Evolutionary conservation across 1,140 invertebrate species (phyloP).

Genomic region (Philotrypesis tridentata): DNA sequence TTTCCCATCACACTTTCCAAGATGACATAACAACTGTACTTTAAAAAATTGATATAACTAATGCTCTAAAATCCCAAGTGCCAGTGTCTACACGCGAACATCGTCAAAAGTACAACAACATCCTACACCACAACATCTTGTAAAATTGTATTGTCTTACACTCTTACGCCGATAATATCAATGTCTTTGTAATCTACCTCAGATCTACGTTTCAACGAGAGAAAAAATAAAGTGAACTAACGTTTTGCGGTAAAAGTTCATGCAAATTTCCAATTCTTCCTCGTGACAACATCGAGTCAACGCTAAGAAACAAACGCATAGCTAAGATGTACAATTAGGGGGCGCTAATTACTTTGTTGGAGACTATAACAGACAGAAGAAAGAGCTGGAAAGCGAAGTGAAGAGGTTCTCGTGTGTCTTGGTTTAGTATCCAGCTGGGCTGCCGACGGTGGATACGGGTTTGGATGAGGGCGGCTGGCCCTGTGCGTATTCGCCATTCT

Average conservation of each 20-base stretch:
- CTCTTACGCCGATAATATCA: background rate
- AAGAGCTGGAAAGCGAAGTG: constrained; percentile 1
- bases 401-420: background rate
- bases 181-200: background rate
- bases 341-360: background rate
- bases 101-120: background rate
- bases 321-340: background rate
- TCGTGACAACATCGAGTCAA: background rate
- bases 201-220: background rate
- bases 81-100: background rate
- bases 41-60: background rate
- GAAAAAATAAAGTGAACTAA: background rate
- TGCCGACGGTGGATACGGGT: constrained; percentile 77
- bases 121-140: background rate
- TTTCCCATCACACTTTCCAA: background rate
- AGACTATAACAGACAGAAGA: background rate
- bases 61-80: background rate
- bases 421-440: constrained; percentile 69
- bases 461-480: constrained; percentile 80
- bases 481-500: constrained; percentile 82
- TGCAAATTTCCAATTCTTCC: constrained; percentile 9
- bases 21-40: background rate
- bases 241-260: background rate
- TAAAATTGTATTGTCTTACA: background rate
- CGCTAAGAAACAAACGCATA: background rate